Conservation (phyloP, 2,797 vertebrate species). For the Urosaurus nigricauda region DNA sequence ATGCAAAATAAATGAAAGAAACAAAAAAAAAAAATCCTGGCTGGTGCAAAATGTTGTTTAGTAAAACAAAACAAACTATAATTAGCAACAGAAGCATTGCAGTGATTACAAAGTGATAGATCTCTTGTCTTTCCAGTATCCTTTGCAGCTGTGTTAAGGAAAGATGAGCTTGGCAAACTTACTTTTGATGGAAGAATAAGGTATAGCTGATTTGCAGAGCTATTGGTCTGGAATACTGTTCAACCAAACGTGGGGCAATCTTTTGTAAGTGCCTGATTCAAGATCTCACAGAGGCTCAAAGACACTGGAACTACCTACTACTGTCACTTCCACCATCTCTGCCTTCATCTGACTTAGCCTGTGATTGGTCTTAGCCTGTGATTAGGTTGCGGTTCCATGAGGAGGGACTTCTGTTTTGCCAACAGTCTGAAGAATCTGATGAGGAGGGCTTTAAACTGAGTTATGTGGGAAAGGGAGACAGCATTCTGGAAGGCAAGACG, state of each 20-base stretch:
- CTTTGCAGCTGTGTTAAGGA: neutral
- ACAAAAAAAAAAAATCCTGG: neutral
- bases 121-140: neutral
- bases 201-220: neutral
- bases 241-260: neutral
- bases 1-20: neutral
- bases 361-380: no score
- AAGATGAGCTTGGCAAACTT: neutral
- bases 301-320: neutral
- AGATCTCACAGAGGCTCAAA: neutral
- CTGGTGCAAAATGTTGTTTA: constrained; percentile 2
- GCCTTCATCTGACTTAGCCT: neutral
- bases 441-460: no score
- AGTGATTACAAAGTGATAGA: neutral
- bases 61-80: neutral
- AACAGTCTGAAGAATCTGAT: no score
- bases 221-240: neutral
- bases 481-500: no score
- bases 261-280: neutral
- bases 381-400: no score
- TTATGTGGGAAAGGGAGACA: no score
- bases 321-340: neutral
- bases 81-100: neutral
- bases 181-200: neutral
- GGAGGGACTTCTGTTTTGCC: no score